Evolutionary conservation across 1,140 invertebrate species (phyloP), one percentile per base, ranked within the genome.

Genomic region (Cheumatopsyche charites): DNA sequence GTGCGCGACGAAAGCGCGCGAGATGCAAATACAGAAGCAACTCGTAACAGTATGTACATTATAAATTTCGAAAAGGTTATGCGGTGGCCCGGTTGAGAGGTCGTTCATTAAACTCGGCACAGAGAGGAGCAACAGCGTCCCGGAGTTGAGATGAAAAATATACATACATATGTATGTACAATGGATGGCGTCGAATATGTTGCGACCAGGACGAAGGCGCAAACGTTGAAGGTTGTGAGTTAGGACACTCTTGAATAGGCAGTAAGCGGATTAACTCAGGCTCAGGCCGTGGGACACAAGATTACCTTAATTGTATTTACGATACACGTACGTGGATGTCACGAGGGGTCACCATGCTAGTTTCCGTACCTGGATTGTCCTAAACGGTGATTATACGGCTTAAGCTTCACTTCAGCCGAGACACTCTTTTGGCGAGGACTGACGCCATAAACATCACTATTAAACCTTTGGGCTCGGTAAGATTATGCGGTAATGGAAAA

Each of bases 231-330:
- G 52, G 62, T 15, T 21, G 1, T 25, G 23, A 58, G 55, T 58
- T 63, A 63, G 29, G 62, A 45, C 43, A 58, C 45, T 58, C 67
- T 58, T 68, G 67, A 68, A 68, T 68, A 55, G 47, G 67, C 67
- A 68, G 47, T 68, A 68, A 68, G 67, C 67, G 67, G 67, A 68
- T 68, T 68, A 68, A 58, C 67, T 36, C 41, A 68, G 43, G 67
- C 67, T 68, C 67, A 68, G 49, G 43, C 15, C 67, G 9, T 45
- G 36, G 67, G 67, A 68, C 49, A 68, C 52, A 58, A 58, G 67
- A 68, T 68, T 68, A 68, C 47, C 47, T 68, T 68, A 68, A 68
- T 68, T 68, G 67, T 68, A 68, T 68, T 68, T 68, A 68, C 49
- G 67, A 58, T 58, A 58, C 67, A 55, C 67, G 67, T 68, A 58